Percentiles rank a stretch among this genome's conserved stretches.
Evolutionary conservation across 2,113 vertebrate species (phyloP).

Genomic region (Phylloscopus whistleri): DNA sequence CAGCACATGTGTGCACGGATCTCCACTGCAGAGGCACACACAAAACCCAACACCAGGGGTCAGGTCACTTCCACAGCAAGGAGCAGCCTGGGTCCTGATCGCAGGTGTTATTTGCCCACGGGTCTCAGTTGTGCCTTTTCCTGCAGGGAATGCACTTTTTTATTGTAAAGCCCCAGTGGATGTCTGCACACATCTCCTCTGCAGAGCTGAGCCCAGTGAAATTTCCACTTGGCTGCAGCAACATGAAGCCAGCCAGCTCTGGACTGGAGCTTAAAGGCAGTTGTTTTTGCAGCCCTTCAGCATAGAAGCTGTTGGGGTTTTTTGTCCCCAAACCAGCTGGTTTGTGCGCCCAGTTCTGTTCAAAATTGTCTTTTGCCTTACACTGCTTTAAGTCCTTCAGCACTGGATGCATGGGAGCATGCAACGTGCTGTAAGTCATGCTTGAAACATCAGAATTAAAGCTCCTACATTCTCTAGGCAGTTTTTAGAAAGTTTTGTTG

Average conservation of each 20-base stretch:
- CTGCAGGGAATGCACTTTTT: not conserved
- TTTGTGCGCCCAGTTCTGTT: not conserved
- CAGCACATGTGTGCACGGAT: fast-evolving
- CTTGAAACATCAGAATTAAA: not conserved
- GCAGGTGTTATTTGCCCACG: fast-evolving
- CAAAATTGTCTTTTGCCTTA: not conserved
- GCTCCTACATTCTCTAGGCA: not conserved
- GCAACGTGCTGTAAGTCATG: not conserved
- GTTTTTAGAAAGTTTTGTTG: not conserved
- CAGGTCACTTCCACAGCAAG: not conserved
- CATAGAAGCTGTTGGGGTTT: not conserved
- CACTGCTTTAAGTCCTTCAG: not conserved
- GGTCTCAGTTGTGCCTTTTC: not conserved
- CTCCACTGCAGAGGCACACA: not conserved
- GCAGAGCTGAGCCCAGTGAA: not conserved
- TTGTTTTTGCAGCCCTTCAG: not conserved
- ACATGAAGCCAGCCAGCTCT: not conserved
- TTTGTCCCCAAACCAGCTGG: not conserved
- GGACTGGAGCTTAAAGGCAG: not conserved
- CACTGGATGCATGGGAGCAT: not conserved
- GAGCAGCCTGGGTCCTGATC: not conserved
- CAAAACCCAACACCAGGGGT: not conserved
- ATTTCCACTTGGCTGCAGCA: not conserved
- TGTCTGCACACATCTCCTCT: not conserved
- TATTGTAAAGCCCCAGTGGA: not conserved